These are phyloP conservation scores for Megalops cyprinoides DNA, from an alignment of 2,797 vertebrate genomes.

Conservation along the genomic window DNA sequence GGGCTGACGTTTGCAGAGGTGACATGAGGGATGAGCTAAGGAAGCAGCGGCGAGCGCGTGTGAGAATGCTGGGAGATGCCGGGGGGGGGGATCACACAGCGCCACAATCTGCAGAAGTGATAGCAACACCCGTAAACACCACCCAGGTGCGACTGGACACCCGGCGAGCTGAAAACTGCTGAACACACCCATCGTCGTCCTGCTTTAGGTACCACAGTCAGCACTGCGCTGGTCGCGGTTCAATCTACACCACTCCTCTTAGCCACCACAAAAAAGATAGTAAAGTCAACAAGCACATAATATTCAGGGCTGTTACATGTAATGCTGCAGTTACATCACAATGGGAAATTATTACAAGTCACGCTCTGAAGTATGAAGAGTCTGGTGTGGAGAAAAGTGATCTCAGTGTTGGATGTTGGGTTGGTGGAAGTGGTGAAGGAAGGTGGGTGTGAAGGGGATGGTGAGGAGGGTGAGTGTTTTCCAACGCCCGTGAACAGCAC, in stretches of 20 bases:
- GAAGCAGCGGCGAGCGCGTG: conserved; percentile 47
- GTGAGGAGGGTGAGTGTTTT: no score
- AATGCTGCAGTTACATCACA: no score
- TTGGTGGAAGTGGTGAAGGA: no score
- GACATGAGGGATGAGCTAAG: conserved; percentile 48
- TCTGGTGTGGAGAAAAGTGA: no score
- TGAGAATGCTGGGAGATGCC: conserved; percentile 46
- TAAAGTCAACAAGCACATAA: neutral
- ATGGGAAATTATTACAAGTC: no score
- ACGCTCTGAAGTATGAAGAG: no score
- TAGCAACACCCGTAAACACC: conserved; percentile 22
- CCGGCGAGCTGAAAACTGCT: neutral
- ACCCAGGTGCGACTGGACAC: conserved; percentile 1
- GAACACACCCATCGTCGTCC: neutral
- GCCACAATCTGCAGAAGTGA: neutral
- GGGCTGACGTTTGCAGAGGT: conserved; percentile 30
- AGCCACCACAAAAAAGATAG: neutral
- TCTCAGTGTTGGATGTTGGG: no score
- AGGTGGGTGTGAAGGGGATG: no score
- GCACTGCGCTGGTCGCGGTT: no score
- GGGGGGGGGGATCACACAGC: no score
- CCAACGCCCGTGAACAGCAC: no score
- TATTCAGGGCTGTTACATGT: no score
- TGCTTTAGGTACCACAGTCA: neutral
- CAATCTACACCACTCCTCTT: neutral